A percentile compares a stretch with the other conserved stretches of the same genome.
Conservation (phyloP, 2,888 invertebrate species). For the Dryobota labecula region DNA sequence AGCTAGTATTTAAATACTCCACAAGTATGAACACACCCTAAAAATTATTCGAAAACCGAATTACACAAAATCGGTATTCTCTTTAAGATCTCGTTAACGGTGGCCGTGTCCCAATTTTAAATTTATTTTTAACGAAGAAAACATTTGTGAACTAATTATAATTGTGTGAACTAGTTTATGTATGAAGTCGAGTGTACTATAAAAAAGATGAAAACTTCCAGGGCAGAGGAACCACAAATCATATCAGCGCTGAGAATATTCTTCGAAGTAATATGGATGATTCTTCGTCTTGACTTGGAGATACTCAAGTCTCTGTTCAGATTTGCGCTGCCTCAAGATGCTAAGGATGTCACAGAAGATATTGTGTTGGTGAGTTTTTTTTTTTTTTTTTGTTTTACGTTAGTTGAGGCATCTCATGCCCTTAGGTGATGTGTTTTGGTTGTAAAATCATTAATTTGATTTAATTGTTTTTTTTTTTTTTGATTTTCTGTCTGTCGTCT, state of each 20-base stretch:
- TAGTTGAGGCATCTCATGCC: not conserved
- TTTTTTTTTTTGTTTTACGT: not conserved
- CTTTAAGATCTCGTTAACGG: conserved; percentile 47
- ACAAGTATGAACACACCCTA: conserved; percentile 30
- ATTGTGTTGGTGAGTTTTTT: conserved; percentile 92
- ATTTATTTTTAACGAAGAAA: not conserved
- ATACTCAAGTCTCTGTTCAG: conserved; percentile 87
- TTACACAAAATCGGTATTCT: conserved; percentile 47
- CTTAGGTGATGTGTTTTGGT: not conserved
- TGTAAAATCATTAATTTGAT: not conserved
- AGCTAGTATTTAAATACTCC: not conserved
- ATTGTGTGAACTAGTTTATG: not conserved
- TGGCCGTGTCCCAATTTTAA: conserved; percentile 53
- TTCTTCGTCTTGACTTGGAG: conserved; percentile 84
- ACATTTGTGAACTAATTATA: not conserved
- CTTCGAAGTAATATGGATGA: conserved; percentile 86
- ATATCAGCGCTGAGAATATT: conserved; percentile 77
- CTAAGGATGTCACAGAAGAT: conserved; percentile 93
- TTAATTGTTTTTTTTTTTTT: too few relatives aligned
- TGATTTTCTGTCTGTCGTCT: not conserved
- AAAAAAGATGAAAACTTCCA: conserved; percentile 64
- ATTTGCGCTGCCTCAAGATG: conserved; percentile 89
- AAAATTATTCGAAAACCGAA: conserved; percentile 7
- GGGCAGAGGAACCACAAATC: conserved; percentile 80
- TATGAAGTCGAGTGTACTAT: conserved; percentile 1